Conservation (phyloP, 1,140 invertebrate species). For the Drosophila nannoptera region DNA sequence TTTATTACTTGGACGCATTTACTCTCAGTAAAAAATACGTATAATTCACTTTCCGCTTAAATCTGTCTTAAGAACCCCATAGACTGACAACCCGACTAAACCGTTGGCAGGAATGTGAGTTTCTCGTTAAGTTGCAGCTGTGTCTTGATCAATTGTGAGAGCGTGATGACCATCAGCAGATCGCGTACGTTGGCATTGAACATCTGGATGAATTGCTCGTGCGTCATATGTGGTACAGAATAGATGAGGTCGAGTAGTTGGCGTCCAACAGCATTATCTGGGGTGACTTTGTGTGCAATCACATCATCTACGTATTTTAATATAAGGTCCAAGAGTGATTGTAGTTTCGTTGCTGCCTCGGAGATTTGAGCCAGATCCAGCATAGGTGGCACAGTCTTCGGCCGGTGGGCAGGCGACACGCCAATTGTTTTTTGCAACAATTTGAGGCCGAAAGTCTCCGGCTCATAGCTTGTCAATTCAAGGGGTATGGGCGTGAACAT, state of each 20-base stretch:
- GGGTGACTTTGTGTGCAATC: slow-evolving; percentile 85
- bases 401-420: slow-evolving; percentile 80
- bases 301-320: slow-evolving; percentile 94
- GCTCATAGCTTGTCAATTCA: slow-evolving; percentile 91
- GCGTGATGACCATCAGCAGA: slow-evolving; percentile 96
- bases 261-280: slow-evolving; percentile 91
- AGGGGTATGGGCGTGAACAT: slow-evolving; percentile 97
- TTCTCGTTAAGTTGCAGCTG: slow-evolving; percentile 97
- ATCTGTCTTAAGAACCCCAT: slow-evolving; percentile 46
- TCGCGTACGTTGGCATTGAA: slow-evolving; percentile 98
- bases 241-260: slow-evolving; percentile 93
- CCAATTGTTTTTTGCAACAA: slow-evolving; percentile 87
- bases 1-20: slow-evolving; percentile 57
- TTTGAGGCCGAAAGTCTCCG: slow-evolving; percentile 91
- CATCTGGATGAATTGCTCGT: slow-evolving; percentile 95
- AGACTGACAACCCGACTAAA: slow-evolving; percentile 31
- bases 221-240: slow-evolving; percentile 92
- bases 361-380: slow-evolving; percentile 92
- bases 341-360: slow-evolving; percentile 88
- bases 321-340: slow-evolving; percentile 88
- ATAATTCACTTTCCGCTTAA: slow-evolving; percentile 58
- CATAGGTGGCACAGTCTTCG: slow-evolving; percentile 87
- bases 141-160: slow-evolving; percentile 97
- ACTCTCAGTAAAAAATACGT: slow-evolving; percentile 48
- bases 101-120: slow-evolving; percentile 87